A percentile compares a stretch with the other conserved stretches of the same genome.
These are phyloP conservation scores for Anthoscopus minutus DNA, from an alignment of 2,113 vertebrate genomes.

Conservation along the genomic window DNA sequence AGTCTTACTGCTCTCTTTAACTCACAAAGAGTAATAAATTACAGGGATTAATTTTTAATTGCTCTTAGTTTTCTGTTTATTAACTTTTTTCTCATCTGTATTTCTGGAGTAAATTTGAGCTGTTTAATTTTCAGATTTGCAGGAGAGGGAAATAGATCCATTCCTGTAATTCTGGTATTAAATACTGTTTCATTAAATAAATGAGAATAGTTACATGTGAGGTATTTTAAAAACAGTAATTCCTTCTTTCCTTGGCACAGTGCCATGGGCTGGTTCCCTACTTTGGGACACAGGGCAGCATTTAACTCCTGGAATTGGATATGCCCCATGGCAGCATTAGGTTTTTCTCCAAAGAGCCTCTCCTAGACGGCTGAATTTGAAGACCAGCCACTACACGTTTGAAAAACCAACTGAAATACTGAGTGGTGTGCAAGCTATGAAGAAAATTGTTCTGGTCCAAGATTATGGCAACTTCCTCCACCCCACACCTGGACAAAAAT, in stretches of 20 bases:
- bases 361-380: slow-evolving; percentile 12
- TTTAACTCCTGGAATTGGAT: not conserved
- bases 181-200: not conserved
- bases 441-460: not conserved
- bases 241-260: not conserved
- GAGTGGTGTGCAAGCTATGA: not conserved
- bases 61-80: not conserved
- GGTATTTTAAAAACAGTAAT: not conserved
- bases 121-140: not conserved
- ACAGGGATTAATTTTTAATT: slow-evolving; percentile 39
- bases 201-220: not conserved
- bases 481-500: not conserved
- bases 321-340: not conserved
- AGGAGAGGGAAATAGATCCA: not conserved
- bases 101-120: not conserved
- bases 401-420: slow-evolving; percentile 30
- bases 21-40: slow-evolving; percentile 18
- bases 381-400: not conserved
- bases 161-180: not conserved
- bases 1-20: not conserved
- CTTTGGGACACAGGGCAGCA: accelerated
- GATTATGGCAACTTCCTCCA: not conserved
- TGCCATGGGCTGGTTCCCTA: not conserved
- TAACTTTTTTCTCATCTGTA: not conserved
- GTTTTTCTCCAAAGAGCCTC: not conserved